Percentiles rank a stretch among this genome's conserved stretches.
phyloP scores from a whole-genome alignment of 2,113 vertebrate species.

The Manacus vitellinus region DNA sequence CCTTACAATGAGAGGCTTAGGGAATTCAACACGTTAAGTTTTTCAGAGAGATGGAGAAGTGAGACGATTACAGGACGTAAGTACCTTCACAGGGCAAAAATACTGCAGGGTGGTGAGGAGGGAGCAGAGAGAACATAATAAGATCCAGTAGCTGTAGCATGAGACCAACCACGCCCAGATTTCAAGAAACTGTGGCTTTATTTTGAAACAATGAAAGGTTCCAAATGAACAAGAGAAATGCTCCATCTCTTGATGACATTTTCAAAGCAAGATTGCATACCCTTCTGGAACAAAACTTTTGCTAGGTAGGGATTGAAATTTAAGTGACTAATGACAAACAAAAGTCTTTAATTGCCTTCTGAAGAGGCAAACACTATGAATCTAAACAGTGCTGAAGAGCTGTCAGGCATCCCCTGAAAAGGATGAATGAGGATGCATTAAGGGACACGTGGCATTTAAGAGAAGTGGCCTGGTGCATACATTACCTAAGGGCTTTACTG shows the following conservation, averaged over 20 bases:
- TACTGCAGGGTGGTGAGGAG: background rate
- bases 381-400: background rate
- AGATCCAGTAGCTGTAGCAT: background rate
- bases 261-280: background rate
- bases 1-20: background rate
- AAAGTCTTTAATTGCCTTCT: background rate
- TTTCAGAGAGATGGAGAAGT: background rate
- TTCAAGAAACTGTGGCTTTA: background rate
- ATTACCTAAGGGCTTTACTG: background rate
- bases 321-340: background rate
- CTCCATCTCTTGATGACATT: background rate
- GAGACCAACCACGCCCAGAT: accelerated
- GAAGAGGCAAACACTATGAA: background rate
- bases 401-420: background rate
- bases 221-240: background rate
- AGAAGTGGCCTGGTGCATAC: background rate
- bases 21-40: background rate
- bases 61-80: background rate
- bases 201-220: background rate
- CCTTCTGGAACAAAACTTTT: background rate
- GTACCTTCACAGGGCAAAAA: background rate
- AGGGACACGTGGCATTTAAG: background rate
- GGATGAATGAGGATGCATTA: background rate
- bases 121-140: background rate
- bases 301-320: background rate